Evolutionary conservation across 2,113 vertebrate genomes (phyloP), one percentile per base, ranked within the genome.

Genomic region (Poecilia latipinna): DNA sequence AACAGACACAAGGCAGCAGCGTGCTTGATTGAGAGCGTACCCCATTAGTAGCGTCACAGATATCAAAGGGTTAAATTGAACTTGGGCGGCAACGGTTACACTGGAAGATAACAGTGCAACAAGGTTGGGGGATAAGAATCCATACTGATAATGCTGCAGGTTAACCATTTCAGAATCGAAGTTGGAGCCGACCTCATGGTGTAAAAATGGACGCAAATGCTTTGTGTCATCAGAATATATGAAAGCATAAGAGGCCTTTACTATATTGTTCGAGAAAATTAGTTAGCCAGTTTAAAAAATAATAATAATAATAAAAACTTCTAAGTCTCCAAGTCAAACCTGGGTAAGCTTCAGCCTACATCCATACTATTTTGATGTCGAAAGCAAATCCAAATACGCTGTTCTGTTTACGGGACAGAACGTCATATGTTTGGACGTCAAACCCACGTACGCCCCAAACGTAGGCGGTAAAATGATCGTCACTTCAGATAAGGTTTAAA

Each of bases 31-130:
- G 78, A 74, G 66, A 54, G 65, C 32, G 76, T 74, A 83, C 87
- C 88, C 73, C 74, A 79, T 88, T 87, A 91, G 82, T 77, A 76
- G 79, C 17, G 69, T 68, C 79, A 29, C 71, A 81, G 82, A 86
- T 88, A 78, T 32, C 67, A 82, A 86, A 86, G 85, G 84, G 93
- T 94, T 93, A 91, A 93, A 92, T 77, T 77, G 82, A 87, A 91
- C 84, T 76, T 72, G 39, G 75, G 61, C 61, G 33, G 48, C 69
- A 33, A 65, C 70, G 24, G 61, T 74, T 71, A 65, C 62, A 33
- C 54, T 75, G 22, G 63, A 68, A 39, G 61, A 73, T 13, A 67
- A 76, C 29, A 62, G 48, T 11, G 22, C 32, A 12, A 33, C 35
- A 61, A 37, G 51, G 39, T 42, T 42, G 37, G 12, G 64, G 68